Evolutionary conservation across 1,140 invertebrate genomes (phyloP).

Genomic region (Heliconius hermathena): DNA sequence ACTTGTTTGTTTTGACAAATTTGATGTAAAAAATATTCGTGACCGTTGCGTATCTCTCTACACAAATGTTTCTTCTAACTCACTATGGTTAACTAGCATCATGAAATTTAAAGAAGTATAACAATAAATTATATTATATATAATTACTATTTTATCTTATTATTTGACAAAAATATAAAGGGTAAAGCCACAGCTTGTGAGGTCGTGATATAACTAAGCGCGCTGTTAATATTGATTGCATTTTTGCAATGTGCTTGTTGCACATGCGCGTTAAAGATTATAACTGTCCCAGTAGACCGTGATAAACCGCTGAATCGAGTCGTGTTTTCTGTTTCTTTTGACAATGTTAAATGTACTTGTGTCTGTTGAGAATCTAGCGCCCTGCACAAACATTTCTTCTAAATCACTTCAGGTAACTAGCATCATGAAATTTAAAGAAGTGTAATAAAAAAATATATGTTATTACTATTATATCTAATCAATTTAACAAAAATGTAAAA

Average conservation of each 20-base stretch:
- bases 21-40: neutral
- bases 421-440: neutral
- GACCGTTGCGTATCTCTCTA: neutral
- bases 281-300: neutral
- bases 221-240: neutral
- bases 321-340: neutral
- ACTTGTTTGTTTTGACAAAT: neutral
- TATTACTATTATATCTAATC: no score
- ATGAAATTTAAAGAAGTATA: neutral
- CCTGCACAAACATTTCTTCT: neutral
- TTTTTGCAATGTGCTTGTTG: neutral
- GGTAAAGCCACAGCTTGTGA: neutral
- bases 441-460: no score
- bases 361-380: neutral
- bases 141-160: neutral
- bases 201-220: neutral
- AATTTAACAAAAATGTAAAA: no score
- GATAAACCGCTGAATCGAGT: constrained; percentile 1
- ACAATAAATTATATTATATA: neutral
- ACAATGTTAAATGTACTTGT: neutral
- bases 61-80: neutral
- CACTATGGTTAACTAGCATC: no score
- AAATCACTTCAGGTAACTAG: neutral
- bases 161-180: neutral
- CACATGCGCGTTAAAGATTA: neutral